These are phyloP conservation scores for Lepidochrysops patricia DNA, from an alignment of 2,888 invertebrate genomes.

Conservation along the genomic window DNA sequence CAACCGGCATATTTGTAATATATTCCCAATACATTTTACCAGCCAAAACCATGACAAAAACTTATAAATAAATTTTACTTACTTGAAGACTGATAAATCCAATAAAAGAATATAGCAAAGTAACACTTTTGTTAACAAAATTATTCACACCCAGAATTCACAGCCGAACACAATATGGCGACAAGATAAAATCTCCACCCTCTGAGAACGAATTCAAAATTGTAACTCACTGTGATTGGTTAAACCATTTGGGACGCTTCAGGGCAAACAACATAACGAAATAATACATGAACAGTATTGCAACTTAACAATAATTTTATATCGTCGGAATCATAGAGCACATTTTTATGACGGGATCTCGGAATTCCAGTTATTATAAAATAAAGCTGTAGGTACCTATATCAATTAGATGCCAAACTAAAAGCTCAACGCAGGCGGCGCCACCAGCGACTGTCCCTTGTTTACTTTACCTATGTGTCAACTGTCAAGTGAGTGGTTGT, in stretches of 20 bases:
- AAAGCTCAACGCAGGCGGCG: no score
- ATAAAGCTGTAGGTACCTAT: no score
- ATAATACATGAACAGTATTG: slow-evolving; percentile 8
- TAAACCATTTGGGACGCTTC: slow-evolving; percentile 52
- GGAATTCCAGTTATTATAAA: no score
- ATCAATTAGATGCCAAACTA: no score
- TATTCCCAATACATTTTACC: slow-evolving; percentile 12
- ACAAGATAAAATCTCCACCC: slow-evolving; percentile 67
- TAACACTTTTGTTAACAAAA: slow-evolving; percentile 55
- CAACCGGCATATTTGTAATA: slow-evolving; percentile 20
- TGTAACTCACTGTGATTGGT: slow-evolving; percentile 57
- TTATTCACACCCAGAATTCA: slow-evolving; percentile 65
- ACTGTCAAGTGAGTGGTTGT: no score
- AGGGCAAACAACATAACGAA: slow-evolving; percentile 39
- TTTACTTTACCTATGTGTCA: no score
- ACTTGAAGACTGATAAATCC: slow-evolving; percentile 63
- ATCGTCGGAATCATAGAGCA: background rate
- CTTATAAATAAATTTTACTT: slow-evolving; percentile 45
- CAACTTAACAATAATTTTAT: slow-evolving; percentile 18
- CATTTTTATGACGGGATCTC: no score
- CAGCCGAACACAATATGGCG: slow-evolving; percentile 73
- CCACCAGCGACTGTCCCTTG: no score
- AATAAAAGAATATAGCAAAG: slow-evolving; percentile 53
- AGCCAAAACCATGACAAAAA: slow-evolving; percentile 49
- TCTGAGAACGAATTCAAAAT: slow-evolving; percentile 61